Evolutionary conservation across 2,113 vertebrate species (phyloP), one percentile per base, ranked within the genome.

Genomic region (Neolamprologus caudopunctatus): DNA sequence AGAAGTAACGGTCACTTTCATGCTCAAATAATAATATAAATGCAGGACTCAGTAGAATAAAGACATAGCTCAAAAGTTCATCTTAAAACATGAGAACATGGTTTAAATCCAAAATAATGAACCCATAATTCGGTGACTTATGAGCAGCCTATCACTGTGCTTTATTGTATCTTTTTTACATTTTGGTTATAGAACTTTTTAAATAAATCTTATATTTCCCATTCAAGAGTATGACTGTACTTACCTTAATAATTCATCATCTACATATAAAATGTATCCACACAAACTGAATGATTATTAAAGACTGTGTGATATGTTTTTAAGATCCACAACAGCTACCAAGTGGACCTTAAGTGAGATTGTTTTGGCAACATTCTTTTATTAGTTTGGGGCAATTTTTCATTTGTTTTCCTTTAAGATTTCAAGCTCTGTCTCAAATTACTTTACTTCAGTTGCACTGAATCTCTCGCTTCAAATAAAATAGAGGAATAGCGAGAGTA

Each of bases 401-500:
- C 7, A 2, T 5, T 40, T 40, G 40, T 66, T 71, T 24, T 5
- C 12, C 5, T 16, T 24, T 71, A 42, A 42, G 7, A 24, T 42
- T 10, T 71, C 35, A 42, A 33, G 9, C 9, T 63, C 58, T 33
- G 11, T 42, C 66, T 71, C 13, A 42, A 42, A 42, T 16, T 68
- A 5, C 35, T 71, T 45, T 71, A 26, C 0, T 28, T 57, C 0
- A 71, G 21, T 26, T 40, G 12, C 35, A 71, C 3, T 0, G 7
- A 42, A 73, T 16, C 21, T 14, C 35, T 13, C 3, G 1, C 66
- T 42, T 16, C 35, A 71, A 9, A 45, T 9, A 9, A 71, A 71
- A 24, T 24, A 71, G 66, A 71, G 37, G 12, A 42, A 24, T 9
- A 21, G 19, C 7, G 8, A 37, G 19, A 37, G 33, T 68, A 37